Evolutionary conservation across 2,113 vertebrate genomes (phyloP).

Genomic region (Harpagus bidentatus): DNA sequence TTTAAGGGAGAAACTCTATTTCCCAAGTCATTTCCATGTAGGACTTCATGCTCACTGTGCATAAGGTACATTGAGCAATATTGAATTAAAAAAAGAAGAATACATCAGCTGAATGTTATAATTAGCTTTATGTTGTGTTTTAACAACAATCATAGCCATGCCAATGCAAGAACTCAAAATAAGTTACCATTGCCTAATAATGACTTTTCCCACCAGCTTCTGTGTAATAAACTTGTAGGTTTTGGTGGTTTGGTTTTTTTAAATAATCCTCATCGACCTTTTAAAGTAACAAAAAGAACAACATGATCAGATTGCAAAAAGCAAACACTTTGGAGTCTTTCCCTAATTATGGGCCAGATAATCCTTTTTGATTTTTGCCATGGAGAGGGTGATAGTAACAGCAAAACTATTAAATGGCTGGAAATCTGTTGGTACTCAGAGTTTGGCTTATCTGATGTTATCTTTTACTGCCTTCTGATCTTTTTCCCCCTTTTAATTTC

Average conservation of each 20-base stretch:
- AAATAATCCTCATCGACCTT: not conserved
- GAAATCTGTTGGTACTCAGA: not conserved
- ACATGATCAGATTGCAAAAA: not conserved
- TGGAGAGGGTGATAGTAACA: not conserved
- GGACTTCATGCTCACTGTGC: not conserved
- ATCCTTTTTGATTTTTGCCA: constrained; percentile 23
- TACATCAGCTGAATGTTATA: not conserved
- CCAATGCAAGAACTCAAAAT: not conserved
- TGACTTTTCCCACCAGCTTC: not conserved
- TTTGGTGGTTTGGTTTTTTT: not conserved
- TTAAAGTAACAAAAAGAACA: not conserved
- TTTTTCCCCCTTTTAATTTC: not conserved
- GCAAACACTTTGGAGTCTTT: not conserved
- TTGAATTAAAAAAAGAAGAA: not conserved
- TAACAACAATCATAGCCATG: not conserved
- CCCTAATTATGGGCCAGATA: not conserved
- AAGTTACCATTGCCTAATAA: not conserved
- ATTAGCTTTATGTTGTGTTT: not conserved
- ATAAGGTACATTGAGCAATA: not conserved
- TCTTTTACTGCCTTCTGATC: not conserved
- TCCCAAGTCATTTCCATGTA: not conserved
- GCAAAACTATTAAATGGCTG: not conserved
- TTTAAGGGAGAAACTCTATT: not conserved
- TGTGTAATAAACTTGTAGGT: not conserved
- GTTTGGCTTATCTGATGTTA: not conserved